A percentile compares a stretch with the other conserved stretches of the same genome.
phyloP scores from a whole-genome alignment of 1,140 invertebrate genomes.

The Idris sp. region DNA sequence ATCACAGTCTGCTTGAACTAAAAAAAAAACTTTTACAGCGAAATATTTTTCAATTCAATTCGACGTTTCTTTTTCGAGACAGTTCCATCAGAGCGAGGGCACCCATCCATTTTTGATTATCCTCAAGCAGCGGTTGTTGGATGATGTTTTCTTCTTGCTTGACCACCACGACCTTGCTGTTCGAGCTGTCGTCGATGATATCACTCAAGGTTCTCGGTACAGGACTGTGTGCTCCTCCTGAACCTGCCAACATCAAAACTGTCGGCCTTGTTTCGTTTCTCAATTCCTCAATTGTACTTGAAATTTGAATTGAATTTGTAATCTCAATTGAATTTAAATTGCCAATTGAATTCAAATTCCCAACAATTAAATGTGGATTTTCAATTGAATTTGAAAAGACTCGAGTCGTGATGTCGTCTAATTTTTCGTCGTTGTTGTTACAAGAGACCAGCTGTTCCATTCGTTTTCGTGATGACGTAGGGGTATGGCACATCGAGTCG shows the following conservation, averaged over 20 bases:
- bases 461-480: no score
- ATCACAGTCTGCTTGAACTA: conserved; percentile 73
- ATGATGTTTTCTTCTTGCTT: conserved; percentile 67
- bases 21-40: no score
- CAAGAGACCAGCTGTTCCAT: background rate
- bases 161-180: conserved; percentile 66
- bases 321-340: no score
- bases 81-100: conserved; percentile 85
- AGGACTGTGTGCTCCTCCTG: conserved; percentile 57
- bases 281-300: conserved; percentile 6
- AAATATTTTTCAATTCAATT: conserved; percentile 38
- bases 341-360: no score
- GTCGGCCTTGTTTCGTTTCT: conserved; percentile 80
- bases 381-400: no score
- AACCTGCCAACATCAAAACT: conserved; percentile 79
- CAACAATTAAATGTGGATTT: no score
- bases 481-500: no score
- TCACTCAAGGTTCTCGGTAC: conserved; percentile 17
- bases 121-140: conserved; percentile 70
- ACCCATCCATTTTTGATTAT: conserved; percentile 80
- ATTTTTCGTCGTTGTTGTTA: conserved; percentile 22
- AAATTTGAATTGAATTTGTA: no score
- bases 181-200: conserved; percentile 32
- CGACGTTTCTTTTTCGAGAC: conserved; percentile 77
- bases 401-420: conserved; percentile 9